Conservation (phyloP, 2,888 invertebrate species). For the Eupithecia subfuscata region DNA sequence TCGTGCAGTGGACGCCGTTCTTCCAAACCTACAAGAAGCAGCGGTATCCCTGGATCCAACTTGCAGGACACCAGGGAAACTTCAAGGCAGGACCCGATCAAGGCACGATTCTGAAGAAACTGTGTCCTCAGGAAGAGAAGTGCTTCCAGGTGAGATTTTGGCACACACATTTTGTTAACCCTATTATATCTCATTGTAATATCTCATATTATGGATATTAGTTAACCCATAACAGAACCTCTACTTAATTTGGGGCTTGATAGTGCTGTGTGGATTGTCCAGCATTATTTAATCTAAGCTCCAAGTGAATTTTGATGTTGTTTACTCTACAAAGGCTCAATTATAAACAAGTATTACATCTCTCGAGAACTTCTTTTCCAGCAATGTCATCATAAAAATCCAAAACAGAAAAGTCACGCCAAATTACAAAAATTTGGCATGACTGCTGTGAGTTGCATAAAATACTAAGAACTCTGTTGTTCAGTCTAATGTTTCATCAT, state of each 20-base stretch:
- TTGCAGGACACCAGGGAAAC: constrained; percentile 97
- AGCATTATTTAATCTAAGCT: not conserved
- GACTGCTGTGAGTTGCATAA: not conserved
- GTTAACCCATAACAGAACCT: not conserved
- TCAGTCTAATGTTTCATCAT: constrained; percentile 3
- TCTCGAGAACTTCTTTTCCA: not conserved
- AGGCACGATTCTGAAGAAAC: constrained; percentile 96
- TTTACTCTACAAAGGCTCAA: not conserved
- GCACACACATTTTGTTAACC: not conserved
- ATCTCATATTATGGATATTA: not conserved
- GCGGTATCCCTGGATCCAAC: constrained; percentile 97
- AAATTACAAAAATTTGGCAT: not conserved
- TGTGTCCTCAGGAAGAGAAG: constrained; percentile 94
- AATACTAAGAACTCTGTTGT: not conserved
- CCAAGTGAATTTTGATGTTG: not conserved
- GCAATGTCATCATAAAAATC: not conserved
- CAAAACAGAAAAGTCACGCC: not conserved
- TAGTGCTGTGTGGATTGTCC: not conserved
- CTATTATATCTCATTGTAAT: not conserved
- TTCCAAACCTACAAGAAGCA: constrained; percentile 98
- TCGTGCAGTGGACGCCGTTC: constrained; percentile 98
- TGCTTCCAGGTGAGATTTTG: constrained; percentile 88
- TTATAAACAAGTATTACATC: not conserved
- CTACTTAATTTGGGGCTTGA: not conserved
- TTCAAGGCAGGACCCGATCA: constrained; percentile 97